Base-by-base conservation (phyloP, 1,140 invertebrate species). In the Ceratitis capitata region DNA sequence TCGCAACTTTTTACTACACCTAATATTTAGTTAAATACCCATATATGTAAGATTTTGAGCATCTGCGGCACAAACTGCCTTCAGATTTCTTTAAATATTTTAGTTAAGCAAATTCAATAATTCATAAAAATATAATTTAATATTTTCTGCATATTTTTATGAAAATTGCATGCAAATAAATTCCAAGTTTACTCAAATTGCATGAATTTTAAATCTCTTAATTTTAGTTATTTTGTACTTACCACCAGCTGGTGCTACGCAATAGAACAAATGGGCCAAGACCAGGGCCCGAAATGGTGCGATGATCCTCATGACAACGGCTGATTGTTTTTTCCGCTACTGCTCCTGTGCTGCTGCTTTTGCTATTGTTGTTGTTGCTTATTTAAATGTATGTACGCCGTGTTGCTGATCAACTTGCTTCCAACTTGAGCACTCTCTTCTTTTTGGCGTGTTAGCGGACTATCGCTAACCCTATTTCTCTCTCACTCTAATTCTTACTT, bases 211-310 rank as follows among this genome's bases (percentile, higher is more conserved):
- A n/a, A n/a, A n/a, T n/a, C n/a, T n/a, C n/a, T n/a, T n/a, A n/a
- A n/a, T n/a, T n/a, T n/a, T 61, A 35, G 49, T 86, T 85, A 32
- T 64, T 84, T 39, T 58, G 85, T 23, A 87, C 86, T 87, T 87
- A 87, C 87, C 87, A 84, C 87, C 87, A 85, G 86, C 86, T 56
- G 86, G 87, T 82, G 87, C 85, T 51, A 87, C 87, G 74, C 86
- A 86, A 61, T 86, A 86, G 53, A 87, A 87, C 42, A 87, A 83
- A 86, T 87, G 87, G 85, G 87, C 87, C 83, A 87, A 74, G 58
- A 87, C 82, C 47, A 87, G 84, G 58, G 84, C 86, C 86, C 86
- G 53, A 85, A 87, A 85, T 26, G 86, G 85, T 47, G 83, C 84
- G 49, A 78, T 87, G 85, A 87, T 85, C 84, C 83, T 87, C 85